phyloP scores from a whole-genome alignment of 2,797 vertebrate genomes.

The Ceyx erithaca region DNA sequence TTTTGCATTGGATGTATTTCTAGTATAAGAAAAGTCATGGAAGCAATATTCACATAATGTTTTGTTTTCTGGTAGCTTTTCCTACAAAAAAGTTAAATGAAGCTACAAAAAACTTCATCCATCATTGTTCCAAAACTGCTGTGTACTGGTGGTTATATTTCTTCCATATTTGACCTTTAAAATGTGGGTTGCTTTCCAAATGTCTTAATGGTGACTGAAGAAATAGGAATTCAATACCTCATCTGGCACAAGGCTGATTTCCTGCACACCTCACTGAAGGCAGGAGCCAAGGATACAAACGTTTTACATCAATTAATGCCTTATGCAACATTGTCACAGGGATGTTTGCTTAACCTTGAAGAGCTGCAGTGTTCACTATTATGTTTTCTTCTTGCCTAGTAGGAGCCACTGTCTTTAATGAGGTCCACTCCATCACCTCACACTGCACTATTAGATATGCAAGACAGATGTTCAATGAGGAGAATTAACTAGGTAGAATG shows the following conservation, averaged over 20 bases:
- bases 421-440: accelerated
- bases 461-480: neutral
- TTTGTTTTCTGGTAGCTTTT: neutral
- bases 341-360: neutral
- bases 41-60: neutral
- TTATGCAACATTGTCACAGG: neutral
- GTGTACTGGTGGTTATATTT: neutral
- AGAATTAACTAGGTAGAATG: neutral
- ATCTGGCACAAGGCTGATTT: neutral
- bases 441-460: accelerated
- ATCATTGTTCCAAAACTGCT: neutral
- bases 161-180: neutral
- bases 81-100: neutral
- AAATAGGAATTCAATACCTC: neutral
- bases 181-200: neutral
- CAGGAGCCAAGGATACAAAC: neutral
- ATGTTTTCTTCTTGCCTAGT: neutral
- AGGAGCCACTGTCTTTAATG: neutral
- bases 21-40: neutral
- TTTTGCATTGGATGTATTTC: neutral
- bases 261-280: neutral
- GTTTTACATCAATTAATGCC: neutral
- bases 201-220: neutral
- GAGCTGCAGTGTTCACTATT: neutral
- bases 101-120: neutral